Percentiles rank a stretch among this genome's conserved stretches.
Conservation (phyloP, 2,888 invertebrate species). For the Petrolisthes manimaculis region DNA sequence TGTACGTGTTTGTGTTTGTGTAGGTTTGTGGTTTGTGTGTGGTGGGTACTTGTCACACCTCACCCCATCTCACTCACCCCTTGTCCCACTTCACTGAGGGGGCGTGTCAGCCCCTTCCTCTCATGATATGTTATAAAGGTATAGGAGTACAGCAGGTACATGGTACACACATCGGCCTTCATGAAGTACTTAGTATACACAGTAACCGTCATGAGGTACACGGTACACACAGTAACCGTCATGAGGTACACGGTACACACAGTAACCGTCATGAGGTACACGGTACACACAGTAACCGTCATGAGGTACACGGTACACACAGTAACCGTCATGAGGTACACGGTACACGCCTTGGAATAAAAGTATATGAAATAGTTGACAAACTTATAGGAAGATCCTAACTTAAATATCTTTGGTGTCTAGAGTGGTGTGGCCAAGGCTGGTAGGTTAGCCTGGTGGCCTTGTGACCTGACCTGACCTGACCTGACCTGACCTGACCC, state of each 20-base stretch:
- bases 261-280: too few species aligned
- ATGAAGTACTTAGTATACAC: neutral
- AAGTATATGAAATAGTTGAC: neutral
- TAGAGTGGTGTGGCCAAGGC: conserved; percentile 6
- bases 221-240: too few species aligned
- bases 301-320: too few species aligned
- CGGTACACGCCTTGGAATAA: neutral
- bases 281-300: too few species aligned
- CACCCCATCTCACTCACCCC: neutral
- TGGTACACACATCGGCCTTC: neutral
- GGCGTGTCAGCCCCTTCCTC: neutral
- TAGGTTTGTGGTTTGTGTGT: neutral
- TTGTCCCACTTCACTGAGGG: neutral
- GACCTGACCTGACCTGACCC: conserved; percentile 9
- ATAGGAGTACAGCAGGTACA: neutral
- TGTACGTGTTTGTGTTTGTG: neutral
- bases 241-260: neutral
- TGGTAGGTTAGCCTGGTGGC: neutral
- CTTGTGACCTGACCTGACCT: conserved; percentile 27
- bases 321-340: too few species aligned
- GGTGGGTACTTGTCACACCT: neutral
- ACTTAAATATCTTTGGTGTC: conserved; percentile 58
- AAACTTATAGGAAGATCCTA: conserved; percentile 52
- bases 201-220: too few species aligned
- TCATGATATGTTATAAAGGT: neutral